Evolutionary conservation across 2,113 vertebrate genomes (phyloP).

Genomic region (Vulpes vulpes): DNA sequence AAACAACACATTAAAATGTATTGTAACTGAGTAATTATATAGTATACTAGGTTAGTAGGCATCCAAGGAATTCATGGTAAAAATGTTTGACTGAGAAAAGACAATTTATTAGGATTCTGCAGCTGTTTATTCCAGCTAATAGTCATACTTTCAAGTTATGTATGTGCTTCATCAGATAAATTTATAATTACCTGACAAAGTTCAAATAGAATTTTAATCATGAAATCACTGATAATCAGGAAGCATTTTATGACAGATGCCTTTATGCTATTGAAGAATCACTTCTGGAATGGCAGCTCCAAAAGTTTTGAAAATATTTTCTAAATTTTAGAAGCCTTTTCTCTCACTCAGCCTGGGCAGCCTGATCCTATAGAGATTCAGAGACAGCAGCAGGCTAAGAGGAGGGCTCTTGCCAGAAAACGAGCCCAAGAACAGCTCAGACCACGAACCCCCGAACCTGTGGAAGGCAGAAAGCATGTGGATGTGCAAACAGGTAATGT

Average conservation of each 20-base stretch:
- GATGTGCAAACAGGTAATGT: slow-evolving; percentile 94
- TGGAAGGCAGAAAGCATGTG: slow-evolving; percentile 90
- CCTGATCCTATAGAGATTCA: slow-evolving; percentile 85
- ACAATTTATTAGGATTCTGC: not conserved
- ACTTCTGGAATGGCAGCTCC: not conserved
- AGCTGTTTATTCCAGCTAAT: not conserved
- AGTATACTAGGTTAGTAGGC: not conserved
- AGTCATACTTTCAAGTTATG: not conserved
- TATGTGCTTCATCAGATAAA: not conserved
- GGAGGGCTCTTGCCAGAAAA: slow-evolving; percentile 85
- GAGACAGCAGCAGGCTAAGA: slow-evolving; percentile 86
- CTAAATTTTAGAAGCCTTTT: slow-evolving; percentile 26
- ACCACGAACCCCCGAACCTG: slow-evolving; percentile 87
- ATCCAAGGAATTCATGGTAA: not conserved
- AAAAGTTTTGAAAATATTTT: not conserved
- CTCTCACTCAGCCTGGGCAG: slow-evolving; percentile 84
- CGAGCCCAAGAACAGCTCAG: slow-evolving; percentile 83
- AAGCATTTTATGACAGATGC: not conserved
- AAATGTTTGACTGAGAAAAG: not conserved
- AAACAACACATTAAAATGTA: not conserved
- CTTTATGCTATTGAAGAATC: no score
- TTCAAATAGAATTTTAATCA: not conserved
- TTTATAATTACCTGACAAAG: not conserved
- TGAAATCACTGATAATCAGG: not conserved
- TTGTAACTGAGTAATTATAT: not conserved